Conservation (phyloP, 2,797 vertebrate genomes). For the Coranthus polyacanthus region DNA sequence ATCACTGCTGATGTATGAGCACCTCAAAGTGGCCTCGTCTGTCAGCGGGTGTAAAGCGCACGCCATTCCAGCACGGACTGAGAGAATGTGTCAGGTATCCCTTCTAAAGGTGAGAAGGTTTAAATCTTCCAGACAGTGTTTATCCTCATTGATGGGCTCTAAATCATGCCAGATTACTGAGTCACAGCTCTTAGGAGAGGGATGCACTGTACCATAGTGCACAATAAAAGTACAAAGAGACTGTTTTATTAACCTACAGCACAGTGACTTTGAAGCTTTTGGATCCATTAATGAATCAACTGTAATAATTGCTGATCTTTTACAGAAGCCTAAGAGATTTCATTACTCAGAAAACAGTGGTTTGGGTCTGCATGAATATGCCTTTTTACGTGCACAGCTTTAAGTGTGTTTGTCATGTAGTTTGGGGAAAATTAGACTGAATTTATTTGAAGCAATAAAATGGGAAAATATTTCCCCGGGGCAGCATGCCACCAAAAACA, state of each 20-base stretch:
- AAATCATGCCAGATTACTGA: slow-evolving; percentile 37
- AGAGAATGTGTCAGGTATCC: slow-evolving; percentile 62
- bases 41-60: slow-evolving; percentile 64
- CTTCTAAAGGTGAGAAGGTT: slow-evolving; percentile 61
- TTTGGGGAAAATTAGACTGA: slow-evolving; percentile 76
- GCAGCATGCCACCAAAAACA: slow-evolving; percentile 80
- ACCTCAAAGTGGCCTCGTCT: slow-evolving; percentile 69
- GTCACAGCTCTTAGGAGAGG: slow-evolving; percentile 18
- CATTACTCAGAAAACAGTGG: slow-evolving; percentile 47
- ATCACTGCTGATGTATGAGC: slow-evolving; percentile 64
- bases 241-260: slow-evolving; percentile 29
- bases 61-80: slow-evolving; percentile 43
- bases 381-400: slow-evolving; percentile 32
- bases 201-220: slow-evolving; percentile 10
- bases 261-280: slow-evolving; percentile 31
- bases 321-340: slow-evolving; percentile 34
- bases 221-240: slow-evolving; percentile 17
- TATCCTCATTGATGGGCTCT: slow-evolving; percentile 45
- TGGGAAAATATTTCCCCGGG: slow-evolving; percentile 76
- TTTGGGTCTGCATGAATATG: slow-evolving; percentile 49
- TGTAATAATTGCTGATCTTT: slow-evolving; percentile 49
- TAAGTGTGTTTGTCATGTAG: slow-evolving; percentile 79
- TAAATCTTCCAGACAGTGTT: slow-evolving; percentile 56
- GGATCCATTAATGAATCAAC: slow-evolving; percentile 48
- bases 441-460: slow-evolving; percentile 86